Conservation (phyloP, 2,113 vertebrate genomes). For the Hippocampus abdominalis region DNA sequence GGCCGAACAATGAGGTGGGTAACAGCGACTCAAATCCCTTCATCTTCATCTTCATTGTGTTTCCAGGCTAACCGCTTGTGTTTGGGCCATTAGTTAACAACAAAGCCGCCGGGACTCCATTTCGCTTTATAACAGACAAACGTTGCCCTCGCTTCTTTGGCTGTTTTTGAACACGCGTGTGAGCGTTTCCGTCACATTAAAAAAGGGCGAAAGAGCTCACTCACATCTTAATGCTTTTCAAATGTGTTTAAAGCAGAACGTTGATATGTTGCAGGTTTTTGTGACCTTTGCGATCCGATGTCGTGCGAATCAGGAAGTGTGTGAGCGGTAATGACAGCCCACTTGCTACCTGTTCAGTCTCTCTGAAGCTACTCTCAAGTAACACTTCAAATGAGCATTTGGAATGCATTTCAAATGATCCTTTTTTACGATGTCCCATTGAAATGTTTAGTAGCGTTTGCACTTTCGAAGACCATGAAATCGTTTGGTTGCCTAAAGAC, state of each 20-base stretch:
- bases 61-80: slow-evolving; percentile 34
- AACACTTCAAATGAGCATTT: slow-evolving; percentile 24
- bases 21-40: slow-evolving; percentile 60
- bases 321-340: background rate
- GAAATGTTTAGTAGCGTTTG: background rate
- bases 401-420: slow-evolving; percentile 6
- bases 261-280: slow-evolving; percentile 8
- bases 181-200: background rate
- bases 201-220: background rate
- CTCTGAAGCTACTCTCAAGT: slow-evolving; percentile 1
- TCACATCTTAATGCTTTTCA: background rate
- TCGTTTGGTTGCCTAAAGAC: slow-evolving; percentile 11
- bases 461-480: background rate
- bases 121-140: background rate
- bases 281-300: slow-evolving; percentile 5
- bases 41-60: slow-evolving; percentile 54
- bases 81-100: slow-evolving; percentile 32
- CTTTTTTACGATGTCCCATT: background rate
- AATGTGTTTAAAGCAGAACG: background rate
- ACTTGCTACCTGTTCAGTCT: slow-evolving; percentile 12
- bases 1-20: slow-evolving; percentile 75
- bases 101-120: slow-evolving; percentile 16
- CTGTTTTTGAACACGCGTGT: background rate
- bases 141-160: background rate
- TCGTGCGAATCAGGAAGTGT: slow-evolving; percentile 4